Percentiles rank a stretch among this genome's conserved stretches.
phyloP scores from a whole-genome alignment of 2,888 invertebrate species.

The Dasypolia templi region DNA sequence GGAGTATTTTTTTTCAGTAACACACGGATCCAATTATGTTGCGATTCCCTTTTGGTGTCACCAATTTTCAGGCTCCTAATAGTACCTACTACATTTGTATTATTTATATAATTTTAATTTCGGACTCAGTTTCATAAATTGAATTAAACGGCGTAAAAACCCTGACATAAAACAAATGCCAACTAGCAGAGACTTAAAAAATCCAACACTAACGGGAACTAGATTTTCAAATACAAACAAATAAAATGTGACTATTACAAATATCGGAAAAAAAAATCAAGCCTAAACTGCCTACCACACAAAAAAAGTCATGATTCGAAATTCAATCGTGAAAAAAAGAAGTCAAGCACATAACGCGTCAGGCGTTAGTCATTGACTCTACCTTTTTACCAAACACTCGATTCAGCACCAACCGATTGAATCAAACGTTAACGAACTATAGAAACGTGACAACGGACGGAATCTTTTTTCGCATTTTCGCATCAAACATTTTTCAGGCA shows the following conservation, averaged over 20 bases:
- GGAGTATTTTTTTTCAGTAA: no score
- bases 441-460: slow-evolving; percentile 70
- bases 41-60: no score
- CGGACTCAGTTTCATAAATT: not conserved
- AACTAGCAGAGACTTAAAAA: not conserved
- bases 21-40: not conserved
- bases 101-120: not conserved
- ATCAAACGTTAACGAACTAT: slow-evolving; percentile 78
- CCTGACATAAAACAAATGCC: not conserved
- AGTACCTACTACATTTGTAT: not conserved
- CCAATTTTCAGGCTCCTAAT: no score
- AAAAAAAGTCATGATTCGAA: slow-evolving; percentile 25
- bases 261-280: not conserved
- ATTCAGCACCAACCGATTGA: slow-evolving; percentile 72
- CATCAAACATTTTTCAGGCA: slow-evolving; percentile 67
- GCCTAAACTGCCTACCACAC: not conserved
- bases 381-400: slow-evolving; percentile 67
- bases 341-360: slow-evolving; percentile 48
- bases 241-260: not conserved
- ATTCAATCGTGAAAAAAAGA: slow-evolving; percentile 30
- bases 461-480: slow-evolving; percentile 68
- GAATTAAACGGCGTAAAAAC: not conserved
- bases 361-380: slow-evolving; percentile 62
- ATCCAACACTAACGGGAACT: not conserved
- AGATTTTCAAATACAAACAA: not conserved